Base-by-base conservation (phyloP, 1,140 invertebrate species). In the Drosophila bocki region DNA sequence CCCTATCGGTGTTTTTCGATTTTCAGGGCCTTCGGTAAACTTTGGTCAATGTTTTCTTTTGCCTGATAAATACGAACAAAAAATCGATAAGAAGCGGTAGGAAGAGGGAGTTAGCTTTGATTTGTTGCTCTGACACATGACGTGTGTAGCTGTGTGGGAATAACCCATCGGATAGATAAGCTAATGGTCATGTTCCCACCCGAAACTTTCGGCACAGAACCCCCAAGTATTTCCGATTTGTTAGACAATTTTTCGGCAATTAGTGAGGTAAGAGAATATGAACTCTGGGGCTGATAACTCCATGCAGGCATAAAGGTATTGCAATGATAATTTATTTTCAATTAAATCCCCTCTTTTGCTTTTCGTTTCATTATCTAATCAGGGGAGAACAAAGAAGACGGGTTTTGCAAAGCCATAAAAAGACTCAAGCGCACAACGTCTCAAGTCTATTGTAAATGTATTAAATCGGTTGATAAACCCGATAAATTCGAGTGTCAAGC, bases 381-480 rank as follows among this genome's bases (percentile, higher is more conserved):
- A 33, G 35, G 12, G 11, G 0, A 17, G 11, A 35, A 60, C 58
- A 68, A 74, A 63, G 41, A 29, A 22, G 26, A 7, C 9, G 17
- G 13, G 29, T 15, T 78, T 42, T 81, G 60, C 37, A 61, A 59
- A 78, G 59, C 60, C 35, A 64, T 39, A 72, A 59, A 58, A 47
- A 45, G 26, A 5, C 19, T 37, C 17, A 8, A 35, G 58, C 47
- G 41, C 41, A 15, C 50, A 47, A 67, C 35, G 56, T 50, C 58
- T 64, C 50, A 42, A 48, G 60, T 29, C 41, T 15, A 63, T 53
- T 72, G 78, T 80, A 76, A 79, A 72, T 22, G 78, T 60, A 82
- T 78, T 70, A 82, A 64, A 64, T 77, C 78, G 82, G 61, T 65
- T 72, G 79, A 88, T 75, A 83, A 84, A 76, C 65, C 63, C 59